phyloP scores from a whole-genome alignment of 2,888 invertebrate genomes.

The Lasioglossum calceatum region DNA sequence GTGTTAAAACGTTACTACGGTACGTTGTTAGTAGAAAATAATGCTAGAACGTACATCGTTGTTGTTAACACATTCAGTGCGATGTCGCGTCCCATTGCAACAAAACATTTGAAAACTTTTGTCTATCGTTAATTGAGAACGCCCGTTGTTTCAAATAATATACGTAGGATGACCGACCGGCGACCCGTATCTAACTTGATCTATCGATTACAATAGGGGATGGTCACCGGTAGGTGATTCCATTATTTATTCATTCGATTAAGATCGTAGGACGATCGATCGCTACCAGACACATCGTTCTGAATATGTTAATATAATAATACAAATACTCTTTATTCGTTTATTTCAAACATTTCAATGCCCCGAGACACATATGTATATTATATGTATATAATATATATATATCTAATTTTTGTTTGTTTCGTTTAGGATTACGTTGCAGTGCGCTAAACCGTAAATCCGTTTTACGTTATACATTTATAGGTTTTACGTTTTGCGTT shows the following conservation, averaged over 20 bases:
- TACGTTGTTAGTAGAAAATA: constrained; percentile 62
- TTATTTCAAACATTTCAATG: constrained; percentile 59
- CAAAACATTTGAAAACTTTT: background rate
- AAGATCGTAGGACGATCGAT: background rate
- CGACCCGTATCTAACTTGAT: background rate
- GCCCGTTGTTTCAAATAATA: background rate
- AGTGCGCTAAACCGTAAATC: constrained; percentile 17
- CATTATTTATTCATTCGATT: background rate
- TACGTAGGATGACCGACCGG: background rate
- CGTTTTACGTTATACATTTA: constrained; percentile 31
- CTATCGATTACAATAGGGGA: background rate
- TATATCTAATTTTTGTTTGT: constrained; percentile 41
- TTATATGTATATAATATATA: constrained; percentile 48
- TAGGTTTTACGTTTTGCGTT: constrained; percentile 24
- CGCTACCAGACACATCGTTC: background rate
- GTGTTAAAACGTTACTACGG: constrained; percentile 54
- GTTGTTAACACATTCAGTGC: constrained; percentile 23
- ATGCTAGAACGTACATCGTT: constrained; percentile 57
- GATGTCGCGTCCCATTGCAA: background rate
- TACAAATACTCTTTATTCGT: constrained; percentile 43
- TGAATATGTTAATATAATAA: constrained; percentile 33
- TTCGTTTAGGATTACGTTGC: constrained; percentile 49
- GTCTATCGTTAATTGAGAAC: background rate
- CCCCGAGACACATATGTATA: constrained; percentile 48
- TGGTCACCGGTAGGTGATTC: background rate